Percentiles rank a stretch among this genome's conserved stretches.
phyloP scores from a whole-genome alignment of 2,888 invertebrate species.

The Acrobasis repandana region DNA sequence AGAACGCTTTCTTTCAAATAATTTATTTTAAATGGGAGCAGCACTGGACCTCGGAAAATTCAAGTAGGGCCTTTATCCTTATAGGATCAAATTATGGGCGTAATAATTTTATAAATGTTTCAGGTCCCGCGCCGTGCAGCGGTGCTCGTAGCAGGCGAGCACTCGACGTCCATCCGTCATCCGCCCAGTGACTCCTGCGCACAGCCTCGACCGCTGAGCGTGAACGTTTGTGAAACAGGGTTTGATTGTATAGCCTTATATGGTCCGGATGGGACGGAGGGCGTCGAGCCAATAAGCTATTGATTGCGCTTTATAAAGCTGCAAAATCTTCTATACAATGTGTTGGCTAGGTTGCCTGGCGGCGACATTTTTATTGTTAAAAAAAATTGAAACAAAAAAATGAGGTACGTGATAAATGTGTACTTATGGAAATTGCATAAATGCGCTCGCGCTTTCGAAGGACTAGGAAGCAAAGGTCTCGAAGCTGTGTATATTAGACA shows the following conservation, averaged over 20 bases:
- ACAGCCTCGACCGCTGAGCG: slow-evolving; percentile 23
- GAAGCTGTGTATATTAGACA: too few relatives aligned
- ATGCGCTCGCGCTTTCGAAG: too few relatives aligned
- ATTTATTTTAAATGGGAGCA: too few relatives aligned
- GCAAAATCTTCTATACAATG: slow-evolving; percentile 13
- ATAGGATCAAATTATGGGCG: too few relatives aligned
- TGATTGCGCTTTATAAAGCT: background rate
- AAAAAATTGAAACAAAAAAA: background rate
- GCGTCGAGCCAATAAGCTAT: background rate
- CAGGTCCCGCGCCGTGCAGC: slow-evolving; percentile 71
- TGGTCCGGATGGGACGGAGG: background rate
- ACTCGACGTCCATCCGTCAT: slow-evolving; percentile 41
- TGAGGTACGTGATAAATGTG: too few relatives aligned
- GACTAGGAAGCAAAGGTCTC: too few relatives aligned
- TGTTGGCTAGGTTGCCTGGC: background rate
- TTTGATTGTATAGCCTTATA: background rate
- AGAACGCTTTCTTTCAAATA: too few relatives aligned
- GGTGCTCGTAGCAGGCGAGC: slow-evolving; percentile 72
- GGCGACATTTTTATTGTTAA: background rate
- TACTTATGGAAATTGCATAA: too few relatives aligned
- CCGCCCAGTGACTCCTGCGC: slow-evolving; percentile 55
- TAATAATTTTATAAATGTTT: slow-evolving; percentile 19
- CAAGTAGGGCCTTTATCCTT: too few relatives aligned
- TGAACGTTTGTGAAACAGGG: background rate
- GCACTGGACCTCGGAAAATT: too few relatives aligned